These are phyloP conservation scores for Harpegnathos saltator DNA, from an alignment of 1,140 invertebrate genomes.

Conservation along the genomic window DNA sequence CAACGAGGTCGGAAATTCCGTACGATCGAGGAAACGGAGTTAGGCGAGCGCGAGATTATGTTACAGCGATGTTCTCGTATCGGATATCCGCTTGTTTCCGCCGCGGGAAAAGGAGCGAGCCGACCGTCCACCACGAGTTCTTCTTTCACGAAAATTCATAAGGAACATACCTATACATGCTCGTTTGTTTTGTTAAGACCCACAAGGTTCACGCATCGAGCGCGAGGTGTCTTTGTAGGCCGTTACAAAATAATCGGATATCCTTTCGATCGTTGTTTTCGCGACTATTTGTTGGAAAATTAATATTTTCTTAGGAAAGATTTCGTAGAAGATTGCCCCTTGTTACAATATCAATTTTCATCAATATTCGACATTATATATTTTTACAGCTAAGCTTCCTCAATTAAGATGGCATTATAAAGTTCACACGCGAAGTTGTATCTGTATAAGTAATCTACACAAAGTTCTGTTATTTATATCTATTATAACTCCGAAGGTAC, in stretches of 20 bases:
- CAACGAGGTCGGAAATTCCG: slow-evolving; percentile 14
- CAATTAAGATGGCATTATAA: slow-evolving; percentile 10
- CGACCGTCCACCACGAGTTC: slow-evolving; percentile 17
- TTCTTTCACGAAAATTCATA: slow-evolving; percentile 25
- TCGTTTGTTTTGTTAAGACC: slow-evolving; percentile 26
- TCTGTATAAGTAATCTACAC: too few species aligned
- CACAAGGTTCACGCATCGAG: slow-evolving; percentile 18
- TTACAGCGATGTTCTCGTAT: not conserved
- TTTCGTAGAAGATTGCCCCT: not conserved
- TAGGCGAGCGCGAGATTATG: slow-evolving; percentile 32
- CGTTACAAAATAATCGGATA: slow-evolving; percentile 17
- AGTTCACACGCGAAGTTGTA: not conserved
- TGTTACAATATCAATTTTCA: not conserved
- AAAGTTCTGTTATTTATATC: not conserved
- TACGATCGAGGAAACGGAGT: slow-evolving; percentile 36
- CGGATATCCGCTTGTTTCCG: slow-evolving; percentile 4
- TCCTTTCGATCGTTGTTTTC: not conserved
- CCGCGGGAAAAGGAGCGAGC: not conserved
- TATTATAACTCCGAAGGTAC: not conserved
- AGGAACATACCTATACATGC: slow-evolving; percentile 2
- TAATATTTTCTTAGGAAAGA: not conserved
- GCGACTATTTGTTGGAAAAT: not conserved
- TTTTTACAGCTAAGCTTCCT: not conserved
- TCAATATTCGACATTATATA: not conserved
- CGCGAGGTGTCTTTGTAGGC: slow-evolving; percentile 8